Conservation (phyloP, 2,888 invertebrate species). For the Eudasyphora cyanicolor region DNA sequence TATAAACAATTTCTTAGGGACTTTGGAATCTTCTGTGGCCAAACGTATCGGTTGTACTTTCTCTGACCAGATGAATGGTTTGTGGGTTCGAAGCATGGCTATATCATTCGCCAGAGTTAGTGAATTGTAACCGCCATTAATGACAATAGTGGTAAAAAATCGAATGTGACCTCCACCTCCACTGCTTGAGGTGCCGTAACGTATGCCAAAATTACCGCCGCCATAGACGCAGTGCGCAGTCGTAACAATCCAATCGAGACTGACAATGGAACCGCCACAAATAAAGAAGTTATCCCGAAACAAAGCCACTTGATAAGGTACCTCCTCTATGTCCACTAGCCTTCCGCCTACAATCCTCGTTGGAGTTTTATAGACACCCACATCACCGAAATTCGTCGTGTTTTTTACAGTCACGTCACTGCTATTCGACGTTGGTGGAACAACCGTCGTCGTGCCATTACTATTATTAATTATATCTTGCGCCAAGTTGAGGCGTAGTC, state of each 20-base stretch:
- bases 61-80: neutral
- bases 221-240: conserved; percentile 27
- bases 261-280: conserved; percentile 39
- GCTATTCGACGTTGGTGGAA: too few relatives aligned
- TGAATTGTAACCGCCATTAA: neutral
- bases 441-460: too few relatives aligned
- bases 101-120: conserved; percentile 6
- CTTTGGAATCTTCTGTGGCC: neutral
- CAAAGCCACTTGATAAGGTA: conserved; percentile 8
- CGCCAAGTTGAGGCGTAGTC: too few relatives aligned
- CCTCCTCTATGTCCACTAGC: neutral
- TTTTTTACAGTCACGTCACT: too few relatives aligned
- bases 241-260: conserved; percentile 18
- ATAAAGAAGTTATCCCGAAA: neutral
- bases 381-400: too few relatives aligned
- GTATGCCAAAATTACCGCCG: neutral
- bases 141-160: neutral
- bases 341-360: conserved; percentile 29
- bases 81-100: neutral
- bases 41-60: neutral
- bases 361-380: neutral
- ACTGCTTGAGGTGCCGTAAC: conserved; percentile 1
- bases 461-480: too few relatives aligned
- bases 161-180: neutral
- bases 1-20: conserved; percentile 4